Evolutionary conservation across 2,113 vertebrate genomes (phyloP).

Genomic region (Atherinomorus stipes): DNA sequence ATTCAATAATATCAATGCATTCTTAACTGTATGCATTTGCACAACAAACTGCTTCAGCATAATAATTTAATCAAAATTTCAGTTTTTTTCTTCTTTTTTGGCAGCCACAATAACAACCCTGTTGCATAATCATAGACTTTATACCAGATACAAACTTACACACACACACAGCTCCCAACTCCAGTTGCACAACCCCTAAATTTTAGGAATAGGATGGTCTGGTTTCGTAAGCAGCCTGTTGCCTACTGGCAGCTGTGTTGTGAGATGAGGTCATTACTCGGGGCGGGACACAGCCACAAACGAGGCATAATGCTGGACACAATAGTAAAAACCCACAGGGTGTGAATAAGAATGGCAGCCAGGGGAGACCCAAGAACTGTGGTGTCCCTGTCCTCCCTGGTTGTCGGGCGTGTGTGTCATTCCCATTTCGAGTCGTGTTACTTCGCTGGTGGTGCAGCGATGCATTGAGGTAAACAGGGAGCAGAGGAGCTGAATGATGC

Average conservation of each 20-base stretch:
- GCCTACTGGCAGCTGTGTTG: conserved; percentile 72
- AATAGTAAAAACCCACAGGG: conserved; percentile 50
- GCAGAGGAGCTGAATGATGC: conserved; percentile 39
- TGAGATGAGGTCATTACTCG: conserved; percentile 71
- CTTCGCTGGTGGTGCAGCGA: conserved; percentile 34
- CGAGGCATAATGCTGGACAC: conserved; percentile 42
- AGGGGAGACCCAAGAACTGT: conserved; percentile 19
- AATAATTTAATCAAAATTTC: conserved; percentile 22
- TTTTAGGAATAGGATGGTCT: conserved; percentile 69
- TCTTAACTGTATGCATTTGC: background rate
- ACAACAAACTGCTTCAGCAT: background rate
- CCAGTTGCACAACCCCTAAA: conserved; percentile 72
- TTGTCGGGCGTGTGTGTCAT: conserved; percentile 20
- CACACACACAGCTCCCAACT: conserved; percentile 51
- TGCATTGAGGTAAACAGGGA: conserved; percentile 46
- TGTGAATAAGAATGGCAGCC: conserved; percentile 43
- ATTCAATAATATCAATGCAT: conserved; percentile 20
- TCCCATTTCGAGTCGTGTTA: conserved; percentile 47
- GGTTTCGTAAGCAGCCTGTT: conserved; percentile 74
- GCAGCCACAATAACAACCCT: conserved; percentile 54
- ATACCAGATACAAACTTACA: conserved; percentile 49
- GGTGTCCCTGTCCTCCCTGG: conserved; percentile 32
- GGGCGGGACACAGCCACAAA: conserved; percentile 46
- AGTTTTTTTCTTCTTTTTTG: conserved; percentile 44
- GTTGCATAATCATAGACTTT: conserved; percentile 69